A percentile compares a stretch with the other conserved stretches of the same genome.
These are phyloP conservation scores for Achroia grisella DNA, from an alignment of 1,140 invertebrate genomes.

Conservation along the genomic window DNA sequence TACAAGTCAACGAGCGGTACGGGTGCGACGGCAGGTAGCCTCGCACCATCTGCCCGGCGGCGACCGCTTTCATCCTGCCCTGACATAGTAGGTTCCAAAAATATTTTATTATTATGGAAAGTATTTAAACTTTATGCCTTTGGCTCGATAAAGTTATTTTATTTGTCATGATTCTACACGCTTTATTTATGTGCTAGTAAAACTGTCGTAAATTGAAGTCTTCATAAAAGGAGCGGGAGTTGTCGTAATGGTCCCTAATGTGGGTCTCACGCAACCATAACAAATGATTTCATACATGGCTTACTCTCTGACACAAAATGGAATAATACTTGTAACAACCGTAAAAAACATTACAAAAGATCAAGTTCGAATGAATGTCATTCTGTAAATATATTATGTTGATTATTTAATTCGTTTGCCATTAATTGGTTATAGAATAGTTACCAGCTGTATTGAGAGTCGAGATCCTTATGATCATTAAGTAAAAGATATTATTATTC, in stretches of 20 bases:
- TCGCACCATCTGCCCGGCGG: slow-evolving; percentile 53
- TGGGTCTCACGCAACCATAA: slow-evolving; percentile 38
- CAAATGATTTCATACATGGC: slow-evolving; percentile 20
- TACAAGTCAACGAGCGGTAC: slow-evolving; percentile 6
- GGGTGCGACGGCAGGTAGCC: slow-evolving; percentile 44
- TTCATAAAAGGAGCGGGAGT: slow-evolving; percentile 50
- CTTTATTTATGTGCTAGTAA: slow-evolving; percentile 59
- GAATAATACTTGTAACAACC: background rate
- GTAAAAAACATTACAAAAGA: too few relatives aligned
- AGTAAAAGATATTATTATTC: too few relatives aligned
- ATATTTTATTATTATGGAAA: slow-evolving; percentile 64
- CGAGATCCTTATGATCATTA: too few relatives aligned
- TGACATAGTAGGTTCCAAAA: slow-evolving; percentile 59
- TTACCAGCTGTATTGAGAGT: too few relatives aligned
- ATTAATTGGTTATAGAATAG: too few relatives aligned
- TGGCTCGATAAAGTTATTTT: slow-evolving; percentile 51
- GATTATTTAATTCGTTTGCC: too few relatives aligned
- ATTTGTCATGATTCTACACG: slow-evolving; percentile 42
- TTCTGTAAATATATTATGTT: too few relatives aligned
- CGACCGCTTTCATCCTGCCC: slow-evolving; percentile 59
- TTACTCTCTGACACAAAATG: slow-evolving; percentile 12
- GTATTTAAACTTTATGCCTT: slow-evolving; percentile 52
- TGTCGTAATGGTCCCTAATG: slow-evolving; percentile 43
- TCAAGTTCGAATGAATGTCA: too few relatives aligned
- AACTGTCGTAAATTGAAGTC: slow-evolving; percentile 60